phyloP scores from a whole-genome alignment of 2,888 invertebrate genomes.

The Syrista parreyssii region DNA sequence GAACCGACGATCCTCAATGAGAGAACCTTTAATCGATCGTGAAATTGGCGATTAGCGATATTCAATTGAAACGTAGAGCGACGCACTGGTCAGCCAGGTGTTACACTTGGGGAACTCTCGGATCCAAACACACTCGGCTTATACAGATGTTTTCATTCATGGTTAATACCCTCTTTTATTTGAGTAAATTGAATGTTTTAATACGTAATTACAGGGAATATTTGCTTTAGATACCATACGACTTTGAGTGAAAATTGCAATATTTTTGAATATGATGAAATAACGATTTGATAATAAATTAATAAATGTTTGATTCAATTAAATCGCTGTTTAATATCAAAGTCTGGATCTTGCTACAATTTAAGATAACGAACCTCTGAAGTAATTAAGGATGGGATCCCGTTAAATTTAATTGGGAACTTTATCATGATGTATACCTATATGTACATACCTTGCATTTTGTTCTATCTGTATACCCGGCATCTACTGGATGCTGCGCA shows the following conservation, averaged over 20 bases:
- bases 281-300: not conserved
- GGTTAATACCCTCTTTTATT: constrained; percentile 22
- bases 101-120: constrained; percentile 18
- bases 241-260: not conserved
- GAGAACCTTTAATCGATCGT: constrained; percentile 8
- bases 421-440: not conserved
- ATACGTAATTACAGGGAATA: constrained; percentile 9
- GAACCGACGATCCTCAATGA: not conserved
- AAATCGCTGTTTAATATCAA: not conserved
- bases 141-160: constrained; percentile 27
- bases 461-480: constrained; percentile 36
- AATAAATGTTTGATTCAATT: not conserved
- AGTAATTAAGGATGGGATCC: not conserved
- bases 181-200: constrained; percentile 17
- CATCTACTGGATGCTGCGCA: constrained; percentile 64
- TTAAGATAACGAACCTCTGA: not conserved
- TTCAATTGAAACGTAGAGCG: constrained; percentile 13
- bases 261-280: not conserved
- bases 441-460: not conserved
- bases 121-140: constrained; percentile 14
- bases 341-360: not conserved
- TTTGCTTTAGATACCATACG: not conserved
- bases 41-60: constrained; percentile 8
- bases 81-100: constrained; percentile 18
- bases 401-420: not conserved